A percentile compares a stretch with the other conserved stretches of the same genome.
phyloP scores from a whole-genome alignment of 2,888 invertebrate species.

The Microctonus aethiopoides region DNA sequence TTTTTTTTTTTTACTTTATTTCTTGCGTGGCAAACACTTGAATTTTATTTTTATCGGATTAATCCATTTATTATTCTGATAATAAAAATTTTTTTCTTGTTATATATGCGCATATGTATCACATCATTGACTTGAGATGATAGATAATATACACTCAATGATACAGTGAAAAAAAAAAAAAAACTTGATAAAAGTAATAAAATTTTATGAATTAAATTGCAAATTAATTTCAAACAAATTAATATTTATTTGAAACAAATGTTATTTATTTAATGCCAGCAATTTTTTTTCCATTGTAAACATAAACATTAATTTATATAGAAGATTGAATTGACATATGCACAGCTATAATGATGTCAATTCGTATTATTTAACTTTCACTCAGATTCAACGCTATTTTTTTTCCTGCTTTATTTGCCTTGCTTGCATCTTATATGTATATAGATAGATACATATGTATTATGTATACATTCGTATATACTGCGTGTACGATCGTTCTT shows the following conservation, averaged over 20 bases:
- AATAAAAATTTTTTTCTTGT: not conserved
- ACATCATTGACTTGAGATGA: too few relatives aligned
- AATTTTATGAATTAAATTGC: too few relatives aligned
- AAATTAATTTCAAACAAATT: too few relatives aligned
- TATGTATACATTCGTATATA: constrained; percentile 1
- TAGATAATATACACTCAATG: too few relatives aligned
- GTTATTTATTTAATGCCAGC: too few relatives aligned
- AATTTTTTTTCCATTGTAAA: too few relatives aligned
- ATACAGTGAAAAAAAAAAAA: too few relatives aligned
- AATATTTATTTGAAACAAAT: too few relatives aligned
- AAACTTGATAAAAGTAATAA: too few relatives aligned
- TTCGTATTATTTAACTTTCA: constrained; percentile 26
- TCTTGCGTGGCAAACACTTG: too few relatives aligned
- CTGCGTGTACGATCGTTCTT: constrained; percentile 17
- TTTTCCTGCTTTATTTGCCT: not conserved
- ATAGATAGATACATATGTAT: too few relatives aligned
- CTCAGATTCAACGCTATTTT: not conserved
- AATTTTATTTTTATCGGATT: not conserved
- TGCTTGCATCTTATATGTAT: not conserved
- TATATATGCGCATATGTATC: too few relatives aligned
- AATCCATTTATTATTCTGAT: not conserved
- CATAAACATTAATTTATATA: not conserved
- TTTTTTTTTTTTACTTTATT: not conserved
- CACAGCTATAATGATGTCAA: not conserved
- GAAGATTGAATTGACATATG: not conserved